Evolutionary conservation across 2,113 vertebrate genomes (phyloP).

Genomic region (Protomyctophum bolini): DNA sequence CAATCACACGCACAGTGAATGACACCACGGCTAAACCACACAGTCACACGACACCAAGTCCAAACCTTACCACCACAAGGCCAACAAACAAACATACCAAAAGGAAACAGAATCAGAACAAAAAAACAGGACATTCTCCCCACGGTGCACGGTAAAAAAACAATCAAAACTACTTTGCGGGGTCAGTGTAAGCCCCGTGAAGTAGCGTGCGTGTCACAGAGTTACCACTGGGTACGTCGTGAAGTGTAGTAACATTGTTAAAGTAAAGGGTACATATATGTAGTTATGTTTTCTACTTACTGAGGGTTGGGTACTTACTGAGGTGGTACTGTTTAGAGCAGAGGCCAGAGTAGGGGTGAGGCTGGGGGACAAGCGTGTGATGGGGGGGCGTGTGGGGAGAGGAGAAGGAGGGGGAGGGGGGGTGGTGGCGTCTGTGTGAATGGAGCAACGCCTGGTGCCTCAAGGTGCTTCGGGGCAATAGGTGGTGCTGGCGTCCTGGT

Average conservation of each 20-base stretch:
- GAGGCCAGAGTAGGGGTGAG: conserved; percentile 71
- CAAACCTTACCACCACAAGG: conserved; percentile 17
- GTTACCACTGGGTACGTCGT: too few relatives aligned
- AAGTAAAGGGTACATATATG: conserved; percentile 17
- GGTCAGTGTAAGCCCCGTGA: too few relatives aligned
- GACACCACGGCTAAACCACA: neutral
- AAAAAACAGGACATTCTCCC: neutral
- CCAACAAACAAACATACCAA: conserved; percentile 9
- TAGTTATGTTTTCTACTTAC: conserved; percentile 72
- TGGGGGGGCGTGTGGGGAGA: conserved; percentile 73
- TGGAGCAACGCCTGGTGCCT: conserved; percentile 84
- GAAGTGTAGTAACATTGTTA: conserved; percentile 15
- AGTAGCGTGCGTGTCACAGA: too few relatives aligned
- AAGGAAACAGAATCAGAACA: neutral
- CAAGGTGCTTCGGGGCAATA: conserved; percentile 81
- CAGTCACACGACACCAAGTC: conserved; percentile 5
- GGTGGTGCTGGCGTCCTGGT: conserved; percentile 79
- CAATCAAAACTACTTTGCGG: neutral
- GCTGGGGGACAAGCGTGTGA: conserved; percentile 75
- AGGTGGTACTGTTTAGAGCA: conserved; percentile 77
- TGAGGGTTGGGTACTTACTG: conserved; percentile 78
- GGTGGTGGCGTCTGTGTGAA: conserved; percentile 78
- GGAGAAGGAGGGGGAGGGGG: conserved; percentile 52
- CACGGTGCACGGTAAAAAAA: neutral
- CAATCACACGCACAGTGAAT: neutral